Base-by-base conservation (phyloP, 2,888 invertebrate genomes). In the Antheraea assamensis region DNA sequence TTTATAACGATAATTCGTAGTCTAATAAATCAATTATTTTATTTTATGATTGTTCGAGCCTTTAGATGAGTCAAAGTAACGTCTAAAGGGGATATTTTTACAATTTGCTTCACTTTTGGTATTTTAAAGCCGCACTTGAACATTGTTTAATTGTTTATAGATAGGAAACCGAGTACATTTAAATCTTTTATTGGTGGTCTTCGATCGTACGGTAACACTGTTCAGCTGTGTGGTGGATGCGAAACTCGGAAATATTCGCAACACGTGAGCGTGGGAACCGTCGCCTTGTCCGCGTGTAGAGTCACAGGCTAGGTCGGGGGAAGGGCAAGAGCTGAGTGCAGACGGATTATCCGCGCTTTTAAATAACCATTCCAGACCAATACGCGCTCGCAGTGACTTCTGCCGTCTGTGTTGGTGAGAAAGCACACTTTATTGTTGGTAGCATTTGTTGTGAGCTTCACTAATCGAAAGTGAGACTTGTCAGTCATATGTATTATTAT, bases 221-320 rank as follows among this genome's bases (percentile, higher is more conserved):
- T 8, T 58, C 21, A 58, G 58, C 21, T 58, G 61, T 42, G 61
- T 24, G 70, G 72, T 73, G 55, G 73, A 71, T 66, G 15, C 73
- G 66, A 70, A 71, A 71, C 74, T 75, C 73, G 73, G 66, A 76
- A 75, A 75, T 75, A 79, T 77, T 74, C 77, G 72, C 76, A 30
- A 72, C 75, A 74, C 77, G 77, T 75, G 77, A 74, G 68, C 77
- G 77, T 75, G 76, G 74, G 74, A 75, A 72, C 74, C 71, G 73
- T 42, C 42, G 73, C 24, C 27, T 10, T 4, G 64, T 64, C 17
- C 30, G 30, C 30, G 30, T 30, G 64, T 8, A 27, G 10, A 30
- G 17, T 30, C 64, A 27, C 64, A 64, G 64, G 13, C 13, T 27
- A 7, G 30, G 64, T 2, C 55, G n/a, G 7, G 55, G n/a, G n/a